A percentile compares a stretch with the other conserved stretches of the same genome.
Conservation (phyloP, 2,797 vertebrate genomes). For the Aythya fuligula region DNA sequence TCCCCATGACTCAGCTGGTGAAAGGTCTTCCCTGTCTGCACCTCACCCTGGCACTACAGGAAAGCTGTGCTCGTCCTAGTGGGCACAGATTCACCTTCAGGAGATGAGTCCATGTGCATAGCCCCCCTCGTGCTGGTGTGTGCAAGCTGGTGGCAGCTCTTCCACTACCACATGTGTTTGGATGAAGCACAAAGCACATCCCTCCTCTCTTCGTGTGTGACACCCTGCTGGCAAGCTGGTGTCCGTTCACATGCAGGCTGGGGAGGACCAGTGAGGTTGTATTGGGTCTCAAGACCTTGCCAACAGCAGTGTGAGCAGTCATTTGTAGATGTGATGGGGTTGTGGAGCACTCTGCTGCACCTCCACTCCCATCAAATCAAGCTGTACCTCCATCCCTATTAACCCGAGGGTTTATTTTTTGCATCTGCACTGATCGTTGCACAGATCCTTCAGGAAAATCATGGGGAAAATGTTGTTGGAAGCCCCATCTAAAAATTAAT, state of each 20-base stretch:
- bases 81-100: neutral
- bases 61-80: neutral
- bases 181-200: neutral
- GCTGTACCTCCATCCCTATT: neutral
- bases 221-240: neutral
- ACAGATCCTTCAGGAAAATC: neutral
- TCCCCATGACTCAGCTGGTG: neutral
- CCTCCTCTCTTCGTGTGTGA: no score
- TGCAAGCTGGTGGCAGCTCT: neutral
- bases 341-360: fast-evolving
- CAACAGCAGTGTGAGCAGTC: neutral
- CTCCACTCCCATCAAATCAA: neutral
- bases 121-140: no score
- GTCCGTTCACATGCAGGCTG: no score
- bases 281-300: neutral
- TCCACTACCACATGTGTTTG: neutral
- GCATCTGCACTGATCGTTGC: neutral
- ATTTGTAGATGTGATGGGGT: neutral
- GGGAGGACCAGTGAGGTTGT: neutral
- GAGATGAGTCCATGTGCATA: no score
- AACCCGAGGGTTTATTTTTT: neutral
- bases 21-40: neutral
- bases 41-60: neutral
- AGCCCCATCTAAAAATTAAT: neutral
- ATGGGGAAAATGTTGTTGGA: neutral